Base-by-base conservation (phyloP, 2,797 vertebrate genomes). In the Pachyuromys duprasi region DNA sequence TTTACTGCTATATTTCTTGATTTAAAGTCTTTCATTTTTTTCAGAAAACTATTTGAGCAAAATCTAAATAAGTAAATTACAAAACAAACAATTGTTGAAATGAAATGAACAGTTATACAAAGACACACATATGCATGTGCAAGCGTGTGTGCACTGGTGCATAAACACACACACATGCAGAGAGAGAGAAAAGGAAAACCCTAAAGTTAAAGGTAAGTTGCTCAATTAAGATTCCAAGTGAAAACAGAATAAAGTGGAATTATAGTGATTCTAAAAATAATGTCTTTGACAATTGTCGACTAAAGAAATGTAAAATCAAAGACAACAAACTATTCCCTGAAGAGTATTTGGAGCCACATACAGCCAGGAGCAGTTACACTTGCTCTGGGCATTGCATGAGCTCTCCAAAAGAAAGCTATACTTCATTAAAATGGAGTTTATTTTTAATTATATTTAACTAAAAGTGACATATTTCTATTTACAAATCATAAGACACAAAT, bases 401-500 rank as follows among this genome's bases (percentile, higher is more conserved):
- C 26, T 86, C 36, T 93, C n/a, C 6, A 62, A 67, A 76, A 60
- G 60, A 86, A 96, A 93, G 17, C 1, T 78, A 24, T 2, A 89
- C 55, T 31, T 89, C 33, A 79, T 49, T 57, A 65, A 62, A 76
- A 91, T 22, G n/a, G 57, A 93, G 26, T 45, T 93, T 83, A 63
- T 89, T 70, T 53, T 57, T 90, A 92, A 57, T 15, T 33, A 33
- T 36, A 81, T 60, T 74, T 87, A 89, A 24, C 60, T 79, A 65
- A 89, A 82, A 13, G 22, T 83, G 49, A 65, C 9, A 91, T 12
- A 55, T 53, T 8, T 45, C 78, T 83, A 28, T 39, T 91, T 62
- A 72, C 57, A 94, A 93, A 89, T 36, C 20, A 80, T 87, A 28
- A 91, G 86, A 89, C 75, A 89, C 75, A 18, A 79, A 70, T 91